Evolutionary conservation across 2,797 vertebrate species (phyloP), one percentile per base, ranked within the genome.

Genomic region (Rhynchotus rufescens): DNA sequence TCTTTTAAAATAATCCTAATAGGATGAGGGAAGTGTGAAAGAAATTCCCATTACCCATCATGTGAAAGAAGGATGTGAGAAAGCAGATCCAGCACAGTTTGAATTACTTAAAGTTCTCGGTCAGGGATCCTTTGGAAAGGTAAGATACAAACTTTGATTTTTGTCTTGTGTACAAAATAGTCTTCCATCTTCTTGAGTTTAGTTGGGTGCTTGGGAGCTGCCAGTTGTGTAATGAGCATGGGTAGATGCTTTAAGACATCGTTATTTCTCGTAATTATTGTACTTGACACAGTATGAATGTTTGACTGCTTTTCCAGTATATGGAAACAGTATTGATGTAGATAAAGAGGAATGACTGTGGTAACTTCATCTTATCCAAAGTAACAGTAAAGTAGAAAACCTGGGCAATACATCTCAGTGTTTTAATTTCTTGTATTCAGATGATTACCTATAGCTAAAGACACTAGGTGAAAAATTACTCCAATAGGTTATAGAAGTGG

Each of bases 101-200:
- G 99, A 99, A 90, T 98, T 99, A 68, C 98, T 99, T 84, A 99
- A 99, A 94, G 99, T 99, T 95, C 98, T 99, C 92, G 99, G 99
- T 95, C 99, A 99, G 97, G 99, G 99, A 95, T 99, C 99, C 8
- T 99, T 99, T 92, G 99, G 99, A 97, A 99, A 99, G 98, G 99
- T 99, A 98, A 98, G 97, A 17, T 30, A 21, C 12, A 73, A 71
- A 82, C 12, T 6, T 68, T 32, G 14, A 25, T 74, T 65, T 65
- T 49, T 10, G 12, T 64, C 54, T 28, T n/a, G 21, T 57, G 30
- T 57, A 38, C 1, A 1, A 10, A 73, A 7, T 76, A 80, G 17
- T 26, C 61, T 80, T 3, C 1, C 8, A 13, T 72, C 36, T 34
- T 34, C 30, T 59, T 28, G 71, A 72, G 65, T 16, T 80, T 22